A percentile compares a stretch with the other conserved stretches of the same genome.
phyloP scores from a whole-genome alignment of 2,797 vertebrate species.

The Fistularia commersonii region DNA sequence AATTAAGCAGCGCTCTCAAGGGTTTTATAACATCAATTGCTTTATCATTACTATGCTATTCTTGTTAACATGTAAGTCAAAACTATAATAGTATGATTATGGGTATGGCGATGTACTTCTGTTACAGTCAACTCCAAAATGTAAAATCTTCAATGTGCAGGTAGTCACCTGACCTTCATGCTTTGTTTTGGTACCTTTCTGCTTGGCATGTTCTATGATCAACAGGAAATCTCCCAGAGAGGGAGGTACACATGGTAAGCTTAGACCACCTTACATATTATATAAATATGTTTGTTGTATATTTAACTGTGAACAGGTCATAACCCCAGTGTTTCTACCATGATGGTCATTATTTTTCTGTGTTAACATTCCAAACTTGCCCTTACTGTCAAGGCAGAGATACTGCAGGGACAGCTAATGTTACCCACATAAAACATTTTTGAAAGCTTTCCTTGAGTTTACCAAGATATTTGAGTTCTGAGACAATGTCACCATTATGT shows the following conservation, averaged over 20 bases:
- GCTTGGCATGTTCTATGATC: slow-evolving; percentile 44
- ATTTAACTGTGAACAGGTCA: slow-evolving; percentile 25
- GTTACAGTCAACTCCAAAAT: background rate
- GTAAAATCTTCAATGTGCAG: background rate
- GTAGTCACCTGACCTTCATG: slow-evolving; percentile 57
- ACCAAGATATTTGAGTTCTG: too few relatives aligned
- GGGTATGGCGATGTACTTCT: too few relatives aligned
- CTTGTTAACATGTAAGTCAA: too few relatives aligned
- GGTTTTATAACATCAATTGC: too few relatives aligned
- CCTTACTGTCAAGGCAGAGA: background rate
- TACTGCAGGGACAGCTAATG: background rate
- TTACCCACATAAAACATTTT: background rate
- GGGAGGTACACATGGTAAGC: background rate
- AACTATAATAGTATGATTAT: too few relatives aligned
- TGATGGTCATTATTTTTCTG: slow-evolving; percentile 3
- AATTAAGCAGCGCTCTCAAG: too few relatives aligned
- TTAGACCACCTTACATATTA: slow-evolving; percentile 5
- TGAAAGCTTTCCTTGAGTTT: background rate
- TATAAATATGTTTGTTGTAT: slow-evolving; percentile 50
- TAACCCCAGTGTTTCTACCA: slow-evolving; percentile 22
- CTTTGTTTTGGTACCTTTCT: slow-evolving; percentile 55
- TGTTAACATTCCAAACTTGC: slow-evolving; percentile 13
- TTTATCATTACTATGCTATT: too few relatives aligned
- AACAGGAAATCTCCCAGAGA: slow-evolving; percentile 17
- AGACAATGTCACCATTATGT: too few relatives aligned